These are phyloP conservation scores for Pterophyllum scalare DNA, from an alignment of 2,113 vertebrate species.

Conservation along the genomic window DNA sequence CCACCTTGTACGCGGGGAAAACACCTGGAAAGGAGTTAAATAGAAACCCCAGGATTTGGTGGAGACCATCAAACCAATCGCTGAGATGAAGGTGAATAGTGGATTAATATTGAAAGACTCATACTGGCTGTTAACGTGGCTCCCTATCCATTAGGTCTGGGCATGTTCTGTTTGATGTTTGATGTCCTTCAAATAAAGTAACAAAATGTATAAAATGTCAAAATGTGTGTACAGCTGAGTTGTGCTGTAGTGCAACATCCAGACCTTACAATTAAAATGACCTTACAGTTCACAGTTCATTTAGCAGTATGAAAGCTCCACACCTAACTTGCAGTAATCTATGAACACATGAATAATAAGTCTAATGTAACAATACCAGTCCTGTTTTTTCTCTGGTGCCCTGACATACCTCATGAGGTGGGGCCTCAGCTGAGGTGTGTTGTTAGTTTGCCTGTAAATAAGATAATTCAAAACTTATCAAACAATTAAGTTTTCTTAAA, in stretches of 20 bases:
- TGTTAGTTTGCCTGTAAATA: not conserved
- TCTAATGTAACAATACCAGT: not conserved
- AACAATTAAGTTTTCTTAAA: not conserved
- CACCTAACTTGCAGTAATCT: not conserved
- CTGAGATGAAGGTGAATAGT: not conserved
- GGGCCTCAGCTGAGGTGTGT: not conserved
- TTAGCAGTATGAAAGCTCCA: not conserved
- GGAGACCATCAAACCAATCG: not conserved
- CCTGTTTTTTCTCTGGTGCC: not conserved
- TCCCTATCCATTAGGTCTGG: not conserved
- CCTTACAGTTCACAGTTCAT: slow-evolving; percentile 5
- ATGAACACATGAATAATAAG: not conserved
- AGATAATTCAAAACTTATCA: not conserved
- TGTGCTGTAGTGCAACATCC: not conserved
- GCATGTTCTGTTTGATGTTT: not conserved
- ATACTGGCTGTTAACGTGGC: not conserved
- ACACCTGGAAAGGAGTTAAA: not conserved
- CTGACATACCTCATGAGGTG: not conserved
- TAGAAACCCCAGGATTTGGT: not conserved
- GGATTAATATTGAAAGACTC: not conserved
- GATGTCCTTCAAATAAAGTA: not conserved
- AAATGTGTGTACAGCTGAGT: not conserved
- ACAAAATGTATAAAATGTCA: slow-evolving; percentile 2
- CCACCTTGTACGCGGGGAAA: not conserved
- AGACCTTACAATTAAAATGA: not conserved